Evolutionary conservation across 2,113 vertebrate genomes (phyloP).

Genomic region (Megatriorchis doriae): DNA sequence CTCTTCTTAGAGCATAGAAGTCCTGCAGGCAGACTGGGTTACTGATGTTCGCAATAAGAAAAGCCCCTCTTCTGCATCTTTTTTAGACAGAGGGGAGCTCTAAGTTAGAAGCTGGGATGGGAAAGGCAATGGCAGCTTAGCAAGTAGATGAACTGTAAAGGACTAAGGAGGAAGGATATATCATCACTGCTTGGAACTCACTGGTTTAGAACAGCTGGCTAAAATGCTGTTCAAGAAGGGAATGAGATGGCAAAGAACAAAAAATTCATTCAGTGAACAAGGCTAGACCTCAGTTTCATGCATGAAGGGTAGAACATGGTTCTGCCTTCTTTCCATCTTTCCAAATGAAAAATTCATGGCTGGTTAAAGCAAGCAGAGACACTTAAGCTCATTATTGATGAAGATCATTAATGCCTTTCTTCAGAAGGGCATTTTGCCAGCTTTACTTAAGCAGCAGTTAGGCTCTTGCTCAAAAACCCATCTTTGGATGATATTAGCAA

Average conservation of each 20-base stretch:
- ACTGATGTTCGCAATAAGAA: background rate
- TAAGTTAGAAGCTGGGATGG: background rate
- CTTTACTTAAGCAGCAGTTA: slow-evolving; percentile 2
- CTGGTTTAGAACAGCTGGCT: background rate
- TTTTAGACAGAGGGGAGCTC: background rate
- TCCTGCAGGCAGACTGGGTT: background rate
- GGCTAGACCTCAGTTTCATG: background rate
- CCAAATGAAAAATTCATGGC: slow-evolving; percentile 21
- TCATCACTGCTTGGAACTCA: background rate
- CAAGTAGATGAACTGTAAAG: background rate
- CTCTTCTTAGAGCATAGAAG: background rate
- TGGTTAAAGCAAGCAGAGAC: background rate
- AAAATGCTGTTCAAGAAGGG: background rate
- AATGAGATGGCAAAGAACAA: background rate
- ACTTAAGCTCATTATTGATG: slow-evolving; percentile 30
- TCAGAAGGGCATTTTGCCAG: slow-evolving; percentile 26
- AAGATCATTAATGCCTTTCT: background rate
- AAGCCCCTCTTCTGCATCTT: background rate
- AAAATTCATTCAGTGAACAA: background rate
- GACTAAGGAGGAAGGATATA: background rate
- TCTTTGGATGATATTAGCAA: slow-evolving; percentile 1
- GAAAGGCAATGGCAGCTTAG: background rate
- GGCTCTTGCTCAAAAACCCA: background rate
- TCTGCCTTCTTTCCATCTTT: background rate
- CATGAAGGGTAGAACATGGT: background rate